Percentiles rank a stretch among this genome's conserved stretches.
These are phyloP conservation scores for Drosophila willistoni DNA, from an alignment of 1,140 invertebrate species.

Conservation along the genomic window DNA sequence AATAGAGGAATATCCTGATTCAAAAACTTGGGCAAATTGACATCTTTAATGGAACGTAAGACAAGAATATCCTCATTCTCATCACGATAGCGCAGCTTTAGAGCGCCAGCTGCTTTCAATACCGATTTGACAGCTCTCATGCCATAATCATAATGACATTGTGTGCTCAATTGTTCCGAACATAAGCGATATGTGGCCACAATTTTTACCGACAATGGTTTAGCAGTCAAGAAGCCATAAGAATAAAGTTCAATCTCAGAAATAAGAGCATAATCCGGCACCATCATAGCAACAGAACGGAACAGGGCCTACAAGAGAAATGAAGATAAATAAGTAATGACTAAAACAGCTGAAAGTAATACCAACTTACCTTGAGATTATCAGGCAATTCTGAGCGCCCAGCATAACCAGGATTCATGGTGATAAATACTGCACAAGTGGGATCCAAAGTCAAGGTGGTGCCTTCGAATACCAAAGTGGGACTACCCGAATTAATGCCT, in stretches of 20 bases:
- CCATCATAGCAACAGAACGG: slow-evolving; percentile 98
- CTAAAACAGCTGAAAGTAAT: not conserved
- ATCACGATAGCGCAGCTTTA: slow-evolving; percentile 95
- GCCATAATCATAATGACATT: slow-evolving; percentile 98
- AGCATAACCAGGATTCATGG: slow-evolving; percentile 98
- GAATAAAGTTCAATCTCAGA: slow-evolving; percentile 97
- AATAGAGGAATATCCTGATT: slow-evolving; percentile 93
- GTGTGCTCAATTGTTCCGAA: slow-evolving; percentile 96
- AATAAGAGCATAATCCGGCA: slow-evolving; percentile 97
- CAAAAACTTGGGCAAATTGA: slow-evolving; percentile 97
- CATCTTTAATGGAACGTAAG: slow-evolving; percentile 94
- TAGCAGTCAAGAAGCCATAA: slow-evolving; percentile 95
- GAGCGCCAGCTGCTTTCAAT: slow-evolving; percentile 93
- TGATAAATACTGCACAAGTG: slow-evolving; percentile 97
- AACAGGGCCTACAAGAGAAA: slow-evolving; percentile 89
- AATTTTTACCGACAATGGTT: slow-evolving; percentile 96
- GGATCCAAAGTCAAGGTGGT: slow-evolving; percentile 93
- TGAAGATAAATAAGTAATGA: not conserved
- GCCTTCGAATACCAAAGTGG: slow-evolving; percentile 93
- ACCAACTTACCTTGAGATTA: slow-evolving; percentile 91
- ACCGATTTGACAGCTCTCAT: slow-evolving; percentile 96
- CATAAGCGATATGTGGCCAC: slow-evolving; percentile 96
- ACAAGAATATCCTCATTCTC: slow-evolving; percentile 92
- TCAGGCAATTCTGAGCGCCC: slow-evolving; percentile 95
- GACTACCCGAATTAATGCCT: slow-evolving; percentile 90